Evolutionary conservation across 1,140 invertebrate genomes (phyloP).

Genomic region (Formica selysi): DNA sequence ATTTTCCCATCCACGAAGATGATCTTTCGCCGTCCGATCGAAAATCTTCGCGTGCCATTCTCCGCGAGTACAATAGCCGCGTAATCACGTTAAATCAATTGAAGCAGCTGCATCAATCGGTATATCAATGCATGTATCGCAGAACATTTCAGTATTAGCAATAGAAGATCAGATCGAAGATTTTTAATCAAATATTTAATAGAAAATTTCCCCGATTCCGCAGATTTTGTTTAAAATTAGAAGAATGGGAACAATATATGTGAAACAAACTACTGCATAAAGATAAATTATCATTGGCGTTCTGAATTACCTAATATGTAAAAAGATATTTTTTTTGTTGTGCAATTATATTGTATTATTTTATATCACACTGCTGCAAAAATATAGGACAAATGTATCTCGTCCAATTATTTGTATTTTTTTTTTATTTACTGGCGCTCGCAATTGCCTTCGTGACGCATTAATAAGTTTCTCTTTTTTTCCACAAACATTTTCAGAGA

Average conservation of each 20-base stretch:
- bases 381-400: conserved; percentile 9
- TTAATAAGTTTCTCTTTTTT: conserved; percentile 20
- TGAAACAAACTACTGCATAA: not conserved
- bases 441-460: not conserved
- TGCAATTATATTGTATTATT: not conserved
- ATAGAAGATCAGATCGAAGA: not conserved
- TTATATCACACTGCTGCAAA: not conserved
- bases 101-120: conserved; percentile 6
- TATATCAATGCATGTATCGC: not conserved
- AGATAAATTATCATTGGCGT: not conserved
- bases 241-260: not conserved
- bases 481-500: not conserved
- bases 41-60: conserved; percentile 21
- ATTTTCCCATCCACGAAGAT: conserved; percentile 35
- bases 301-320: not conserved
- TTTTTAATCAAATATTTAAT: not conserved
- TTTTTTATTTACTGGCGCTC: not conserved
- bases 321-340: not conserved
- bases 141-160: not conserved
- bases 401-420: not conserved
- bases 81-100: conserved; percentile 29
- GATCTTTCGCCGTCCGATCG: not conserved
- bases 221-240: not conserved
- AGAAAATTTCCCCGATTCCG: not conserved
- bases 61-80: conserved; percentile 25